Conservation (phyloP, 2,888 invertebrate genomes). For the Prenolepis imparis region DNA sequence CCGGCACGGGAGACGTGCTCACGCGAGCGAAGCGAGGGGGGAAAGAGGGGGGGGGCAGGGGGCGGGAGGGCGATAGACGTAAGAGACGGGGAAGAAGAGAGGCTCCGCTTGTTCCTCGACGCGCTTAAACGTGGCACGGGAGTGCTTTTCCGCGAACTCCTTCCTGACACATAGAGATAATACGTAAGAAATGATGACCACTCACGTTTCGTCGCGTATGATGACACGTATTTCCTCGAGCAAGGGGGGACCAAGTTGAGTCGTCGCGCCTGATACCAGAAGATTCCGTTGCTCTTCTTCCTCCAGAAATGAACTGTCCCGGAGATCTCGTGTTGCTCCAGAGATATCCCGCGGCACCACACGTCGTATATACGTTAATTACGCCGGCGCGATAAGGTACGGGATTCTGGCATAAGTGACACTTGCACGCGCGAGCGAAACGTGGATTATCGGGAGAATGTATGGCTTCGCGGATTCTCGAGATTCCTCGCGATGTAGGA, state of each 20-base stretch:
- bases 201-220: constrained; percentile 1
- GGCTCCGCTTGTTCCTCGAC: constrained; percentile 16
- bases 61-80: constrained; percentile 28
- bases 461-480: not conserved
- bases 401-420: constrained; percentile 4
- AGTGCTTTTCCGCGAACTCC: constrained; percentile 19
- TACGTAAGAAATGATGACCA: constrained; percentile 19
- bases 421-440: not conserved
- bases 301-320: constrained; percentile 33
- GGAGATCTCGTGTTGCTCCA: not conserved
- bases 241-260: not conserved
- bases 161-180: constrained; percentile 6
- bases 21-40: not conserved
- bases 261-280: not conserved
- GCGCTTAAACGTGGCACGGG: constrained; percentile 42
- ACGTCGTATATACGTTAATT: not conserved
- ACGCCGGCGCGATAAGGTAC: not conserved
- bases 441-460: not conserved
- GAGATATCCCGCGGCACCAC: not conserved
- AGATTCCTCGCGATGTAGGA: too few species aligned
- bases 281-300: not conserved
- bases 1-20: not conserved
- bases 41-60: too few species aligned
- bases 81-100: not conserved
- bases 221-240: not conserved